phyloP scores from a whole-genome alignment of 2,888 invertebrate species.

The Tipula vernalis region DNA sequence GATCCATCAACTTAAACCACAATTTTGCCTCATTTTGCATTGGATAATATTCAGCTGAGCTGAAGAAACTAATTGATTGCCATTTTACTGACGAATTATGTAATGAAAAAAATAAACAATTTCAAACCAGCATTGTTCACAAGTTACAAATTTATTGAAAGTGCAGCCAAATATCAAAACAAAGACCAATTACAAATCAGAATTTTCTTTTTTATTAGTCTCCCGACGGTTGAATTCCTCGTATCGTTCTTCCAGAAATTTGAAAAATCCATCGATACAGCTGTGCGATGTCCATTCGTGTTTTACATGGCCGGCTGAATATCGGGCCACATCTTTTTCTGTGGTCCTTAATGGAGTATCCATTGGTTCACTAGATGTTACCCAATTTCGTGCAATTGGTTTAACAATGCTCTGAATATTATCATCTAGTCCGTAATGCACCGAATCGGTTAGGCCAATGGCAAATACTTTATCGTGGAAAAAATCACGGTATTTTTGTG shows the following conservation, averaged over 20 bases:
- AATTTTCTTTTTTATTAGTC: not conserved
- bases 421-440: conserved; percentile 36
- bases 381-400: conserved; percentile 46
- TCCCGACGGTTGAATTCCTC: not conserved
- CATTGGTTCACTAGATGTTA: conserved; percentile 42
- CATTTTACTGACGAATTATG: no score
- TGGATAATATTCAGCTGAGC: no score
- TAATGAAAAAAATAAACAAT: not conserved
- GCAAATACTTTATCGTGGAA: conserved; percentile 56
- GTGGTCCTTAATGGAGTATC: conserved; percentile 38
- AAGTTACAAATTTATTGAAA: not conserved
- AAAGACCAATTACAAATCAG: not conserved
- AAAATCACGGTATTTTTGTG: conserved; percentile 40
- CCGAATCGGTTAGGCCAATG: conserved; percentile 65
- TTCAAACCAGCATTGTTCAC: not conserved
- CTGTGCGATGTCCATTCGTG: conserved; percentile 60
- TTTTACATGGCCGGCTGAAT: conserved; percentile 50
- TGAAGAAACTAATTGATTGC: no score
- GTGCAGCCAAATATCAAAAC: no score
- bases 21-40: no score
- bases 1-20: no score
- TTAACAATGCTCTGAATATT: conserved; percentile 19
- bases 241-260: conserved; percentile 40
- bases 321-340: conserved; percentile 35
- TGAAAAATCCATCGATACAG: conserved; percentile 52